Percentiles rank a stretch among this genome's conserved stretches.
Evolutionary conservation across 2,797 vertebrate species (phyloP).

Genomic region (Columba guinea): DNA sequence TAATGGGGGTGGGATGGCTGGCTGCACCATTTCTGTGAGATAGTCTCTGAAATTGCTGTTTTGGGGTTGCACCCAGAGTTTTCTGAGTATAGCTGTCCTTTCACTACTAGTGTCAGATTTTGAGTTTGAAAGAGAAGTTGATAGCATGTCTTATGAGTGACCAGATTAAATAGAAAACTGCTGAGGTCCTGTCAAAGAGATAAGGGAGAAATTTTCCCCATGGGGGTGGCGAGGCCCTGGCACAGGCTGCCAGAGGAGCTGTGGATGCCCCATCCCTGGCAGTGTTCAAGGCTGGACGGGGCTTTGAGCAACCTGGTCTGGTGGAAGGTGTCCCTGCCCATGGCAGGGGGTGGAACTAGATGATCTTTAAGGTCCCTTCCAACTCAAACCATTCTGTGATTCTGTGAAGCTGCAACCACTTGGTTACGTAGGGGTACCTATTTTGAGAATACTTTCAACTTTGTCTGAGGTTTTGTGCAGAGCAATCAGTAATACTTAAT

Average conservation of each 20-base stretch:
- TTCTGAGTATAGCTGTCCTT: neutral
- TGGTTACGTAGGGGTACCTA: neutral
- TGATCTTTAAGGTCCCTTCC: too few species aligned
- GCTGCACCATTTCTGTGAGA: rapidly evolving
- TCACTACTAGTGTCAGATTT: neutral
- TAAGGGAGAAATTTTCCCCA: too few species aligned
- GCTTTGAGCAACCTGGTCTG: too few species aligned
- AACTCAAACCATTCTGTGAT: too few species aligned
- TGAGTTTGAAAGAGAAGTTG: neutral
- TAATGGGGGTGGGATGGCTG: neutral
- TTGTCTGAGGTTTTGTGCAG: neutral
- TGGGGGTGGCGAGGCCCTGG: too few species aligned
- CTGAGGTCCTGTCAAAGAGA: neutral
- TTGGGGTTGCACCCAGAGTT: neutral
- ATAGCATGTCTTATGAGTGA: neutral
- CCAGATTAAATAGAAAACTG: neutral
- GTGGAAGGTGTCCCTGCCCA: too few species aligned
- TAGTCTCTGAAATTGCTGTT: neutral
- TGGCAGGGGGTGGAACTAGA: too few species aligned
- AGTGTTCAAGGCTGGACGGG: too few species aligned
- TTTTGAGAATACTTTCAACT: neutral
- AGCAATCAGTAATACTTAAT: neutral
- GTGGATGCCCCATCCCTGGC: too few species aligned
- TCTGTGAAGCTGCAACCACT: neutral
- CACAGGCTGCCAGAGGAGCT: too few species aligned